Conservation (phyloP, 1,140 invertebrate species). For the Cotesia chilonis region DNA sequence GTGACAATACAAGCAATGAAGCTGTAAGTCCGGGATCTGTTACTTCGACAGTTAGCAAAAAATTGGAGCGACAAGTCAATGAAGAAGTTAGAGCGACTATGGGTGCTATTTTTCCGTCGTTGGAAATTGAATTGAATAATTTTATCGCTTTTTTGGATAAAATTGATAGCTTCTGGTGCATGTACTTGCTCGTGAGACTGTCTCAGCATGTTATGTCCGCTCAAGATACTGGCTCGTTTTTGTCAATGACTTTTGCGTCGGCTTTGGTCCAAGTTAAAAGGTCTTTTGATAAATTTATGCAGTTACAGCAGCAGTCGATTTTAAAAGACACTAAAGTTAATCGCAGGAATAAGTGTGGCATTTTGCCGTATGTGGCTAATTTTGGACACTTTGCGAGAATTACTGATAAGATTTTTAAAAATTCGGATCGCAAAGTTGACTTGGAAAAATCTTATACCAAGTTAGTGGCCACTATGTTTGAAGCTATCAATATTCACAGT, state of each 20-base stretch:
- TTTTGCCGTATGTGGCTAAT: slow-evolving; percentile 90
- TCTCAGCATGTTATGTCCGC: slow-evolving; percentile 91
- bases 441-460: slow-evolving; percentile 95
- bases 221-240: slow-evolving; percentile 89
- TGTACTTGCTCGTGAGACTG: slow-evolving; percentile 89
- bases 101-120: slow-evolving; percentile 83
- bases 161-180: slow-evolving; percentile 89
- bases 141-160: slow-evolving; percentile 88
- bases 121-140: slow-evolving; percentile 85
- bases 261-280: slow-evolving; percentile 93
- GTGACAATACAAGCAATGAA: slow-evolving; percentile 51
- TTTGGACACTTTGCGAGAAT: slow-evolving; percentile 88
- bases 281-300: slow-evolving; percentile 93
- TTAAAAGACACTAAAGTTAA: slow-evolving; percentile 78
- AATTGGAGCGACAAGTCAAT: slow-evolving; percentile 76
- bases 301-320: slow-evolving; percentile 84
- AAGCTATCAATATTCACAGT: slow-evolving; percentile 81
- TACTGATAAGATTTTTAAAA: slow-evolving; percentile 87
- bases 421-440: slow-evolving; percentile 89
- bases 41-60: slow-evolving; percentile 67
- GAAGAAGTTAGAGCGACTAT: slow-evolving; percentile 86
- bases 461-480: slow-evolving; percentile 86
- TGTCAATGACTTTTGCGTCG: slow-evolving; percentile 89
- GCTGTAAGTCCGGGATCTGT: slow-evolving; percentile 56
- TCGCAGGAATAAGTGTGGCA: slow-evolving; percentile 86